phyloP scores from a whole-genome alignment of 2,888 invertebrate species.

The Metallyticus violacea region DNA sequence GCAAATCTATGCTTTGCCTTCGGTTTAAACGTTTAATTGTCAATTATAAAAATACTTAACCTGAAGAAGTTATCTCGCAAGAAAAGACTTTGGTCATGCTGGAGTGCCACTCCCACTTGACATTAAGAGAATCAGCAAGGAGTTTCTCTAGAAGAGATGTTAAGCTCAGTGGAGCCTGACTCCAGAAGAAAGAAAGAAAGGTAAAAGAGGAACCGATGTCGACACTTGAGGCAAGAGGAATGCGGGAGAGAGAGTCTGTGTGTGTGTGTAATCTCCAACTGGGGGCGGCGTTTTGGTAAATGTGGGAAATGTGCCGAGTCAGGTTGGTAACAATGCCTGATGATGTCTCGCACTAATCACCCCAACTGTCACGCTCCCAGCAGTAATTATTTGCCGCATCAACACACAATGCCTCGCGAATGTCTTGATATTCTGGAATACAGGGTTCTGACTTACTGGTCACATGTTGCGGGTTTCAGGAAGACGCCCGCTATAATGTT shows the following conservation, averaged over 20 bases:
- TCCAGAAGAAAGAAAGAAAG: neutral
- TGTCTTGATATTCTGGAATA: neutral
- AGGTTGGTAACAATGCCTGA: slow-evolving; percentile 17
- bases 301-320: slow-evolving; percentile 23
- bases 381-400: slow-evolving; percentile 18
- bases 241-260: too few species aligned
- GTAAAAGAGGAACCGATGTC: neutral
- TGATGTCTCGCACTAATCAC: slow-evolving; percentile 23
- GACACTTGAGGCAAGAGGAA: neutral
- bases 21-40: too few species aligned
- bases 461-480: neutral
- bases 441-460: neutral
- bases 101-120: neutral
- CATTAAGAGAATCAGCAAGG: neutral
- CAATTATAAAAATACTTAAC: too few species aligned
- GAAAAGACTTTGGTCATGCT: neutral
- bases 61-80: too few species aligned
- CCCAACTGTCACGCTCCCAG: slow-evolving; percentile 18
- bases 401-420: slow-evolving; percentile 1
- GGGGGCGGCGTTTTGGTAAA: neutral
- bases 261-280: neutral
- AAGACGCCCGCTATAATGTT: neutral
- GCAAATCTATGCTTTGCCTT: too few species aligned
- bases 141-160: neutral
- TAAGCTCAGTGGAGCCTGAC: neutral